Percentiles rank a stretch among this genome's conserved stretches.
Evolutionary conservation across 2,113 vertebrate genomes (phyloP).

Genomic region (Amphilophus citrinellus): DNA sequence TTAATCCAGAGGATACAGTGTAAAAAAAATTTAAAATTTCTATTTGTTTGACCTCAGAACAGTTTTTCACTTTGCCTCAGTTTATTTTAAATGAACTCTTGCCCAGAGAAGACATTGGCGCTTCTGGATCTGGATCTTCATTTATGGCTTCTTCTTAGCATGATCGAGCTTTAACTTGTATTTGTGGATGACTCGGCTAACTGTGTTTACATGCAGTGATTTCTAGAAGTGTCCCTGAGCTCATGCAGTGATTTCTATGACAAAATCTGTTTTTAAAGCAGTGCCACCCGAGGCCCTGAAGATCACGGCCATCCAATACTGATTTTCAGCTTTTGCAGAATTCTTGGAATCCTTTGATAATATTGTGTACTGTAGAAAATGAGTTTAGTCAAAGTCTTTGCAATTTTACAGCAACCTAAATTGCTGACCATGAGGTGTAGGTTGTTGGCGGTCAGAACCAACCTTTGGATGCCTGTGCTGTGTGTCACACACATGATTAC

Average conservation of each 20-base stretch:
- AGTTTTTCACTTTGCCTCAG: background rate
- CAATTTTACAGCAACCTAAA: too few species aligned
- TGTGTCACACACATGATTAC: background rate
- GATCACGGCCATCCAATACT: too few species aligned
- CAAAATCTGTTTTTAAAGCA: too few species aligned
- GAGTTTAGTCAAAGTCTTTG: too few species aligned
- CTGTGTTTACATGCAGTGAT: too few species aligned
- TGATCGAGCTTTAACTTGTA: background rate
- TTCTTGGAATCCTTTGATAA: too few species aligned
- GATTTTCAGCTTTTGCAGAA: too few species aligned
- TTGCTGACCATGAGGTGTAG: background rate
- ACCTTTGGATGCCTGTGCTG: background rate
- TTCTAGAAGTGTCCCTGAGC: too few species aligned
- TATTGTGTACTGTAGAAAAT: too few species aligned
- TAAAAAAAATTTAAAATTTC: background rate
- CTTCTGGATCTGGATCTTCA: background rate
- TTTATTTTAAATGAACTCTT: background rate
- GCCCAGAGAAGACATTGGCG: background rate
- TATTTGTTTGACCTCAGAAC: fast-evolving
- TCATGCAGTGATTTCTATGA: too few species aligned
- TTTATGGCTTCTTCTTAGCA: background rate
- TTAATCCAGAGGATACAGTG: background rate
- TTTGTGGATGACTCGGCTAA: fast-evolving
- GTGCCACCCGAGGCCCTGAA: too few species aligned
- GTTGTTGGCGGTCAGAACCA: background rate